phyloP scores from a whole-genome alignment of 2,797 vertebrate genomes.

The Bovichtus variegatus region DNA sequence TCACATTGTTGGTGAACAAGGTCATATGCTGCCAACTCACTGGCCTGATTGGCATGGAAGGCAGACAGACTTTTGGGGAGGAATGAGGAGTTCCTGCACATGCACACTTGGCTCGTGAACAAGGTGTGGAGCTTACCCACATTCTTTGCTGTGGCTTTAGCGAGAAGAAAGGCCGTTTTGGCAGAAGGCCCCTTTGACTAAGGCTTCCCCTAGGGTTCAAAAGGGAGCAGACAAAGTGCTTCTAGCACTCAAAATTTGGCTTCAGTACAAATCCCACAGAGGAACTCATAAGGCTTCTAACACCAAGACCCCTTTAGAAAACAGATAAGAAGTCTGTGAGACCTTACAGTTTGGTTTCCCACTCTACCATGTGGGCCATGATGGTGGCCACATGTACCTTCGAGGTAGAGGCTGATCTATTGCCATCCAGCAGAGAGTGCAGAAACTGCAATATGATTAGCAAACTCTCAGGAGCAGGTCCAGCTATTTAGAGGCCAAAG shows the following conservation, averaged over 20 bases:
- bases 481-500: conserved; percentile 59
- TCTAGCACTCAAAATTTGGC: conserved; percentile 73
- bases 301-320: conserved; percentile 64
- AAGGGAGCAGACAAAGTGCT: conserved; percentile 74
- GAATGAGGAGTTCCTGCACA: conserved; percentile 76
- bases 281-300: conserved; percentile 55
- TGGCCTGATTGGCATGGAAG: conserved; percentile 72
- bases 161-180: conserved; percentile 76
- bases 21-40: conserved; percentile 74
- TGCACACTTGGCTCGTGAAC: conserved; percentile 70
- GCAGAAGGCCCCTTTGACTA: conserved; percentile 68
- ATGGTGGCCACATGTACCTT: conserved; percentile 63
- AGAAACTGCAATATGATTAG: conserved; percentile 64
- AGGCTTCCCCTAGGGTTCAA: conserved; percentile 72
- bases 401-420: conserved; percentile 51
- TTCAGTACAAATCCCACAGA: conserved; percentile 65
- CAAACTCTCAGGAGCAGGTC: conserved; percentile 54
- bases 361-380: conserved; percentile 45
- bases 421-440: conserved; percentile 55
- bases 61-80: conserved; percentile 61
- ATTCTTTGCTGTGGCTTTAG: conserved; percentile 71
- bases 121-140: conserved; percentile 71
- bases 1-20: conserved; percentile 69
- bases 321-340: conserved; percentile 61
- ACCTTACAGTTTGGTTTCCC: conserved; percentile 58